phyloP scores from a whole-genome alignment of 1,140 invertebrate species.

The Lerema accius region DNA sequence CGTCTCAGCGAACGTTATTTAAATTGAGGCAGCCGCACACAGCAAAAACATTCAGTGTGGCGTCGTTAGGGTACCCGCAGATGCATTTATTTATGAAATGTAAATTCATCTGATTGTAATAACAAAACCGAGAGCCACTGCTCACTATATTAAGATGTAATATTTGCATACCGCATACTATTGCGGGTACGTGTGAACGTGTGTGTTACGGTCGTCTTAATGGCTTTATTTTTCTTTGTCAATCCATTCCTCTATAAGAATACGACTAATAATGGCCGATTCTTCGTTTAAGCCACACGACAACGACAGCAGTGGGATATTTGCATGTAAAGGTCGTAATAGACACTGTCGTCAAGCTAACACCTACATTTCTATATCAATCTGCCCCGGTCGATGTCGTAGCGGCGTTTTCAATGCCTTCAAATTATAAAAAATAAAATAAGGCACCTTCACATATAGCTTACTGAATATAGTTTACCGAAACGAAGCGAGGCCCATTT shows the following conservation, averaged over 20 bases:
- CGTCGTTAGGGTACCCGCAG: conserved; percentile 69
- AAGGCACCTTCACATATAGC: too few relatives aligned
- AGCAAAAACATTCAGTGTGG: conserved; percentile 65
- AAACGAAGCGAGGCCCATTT: too few relatives aligned
- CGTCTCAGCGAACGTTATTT: conserved; percentile 53
- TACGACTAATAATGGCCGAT: too few relatives aligned
- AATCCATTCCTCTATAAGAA: conserved; percentile 37
- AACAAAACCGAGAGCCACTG: conserved; percentile 78
- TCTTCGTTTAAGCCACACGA: too few relatives aligned
- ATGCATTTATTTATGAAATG: conserved; percentile 83
- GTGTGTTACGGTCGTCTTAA: conserved; percentile 47
- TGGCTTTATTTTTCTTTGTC: conserved; percentile 50
- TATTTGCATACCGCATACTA: conserved; percentile 75
- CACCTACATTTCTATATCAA: too few relatives aligned
- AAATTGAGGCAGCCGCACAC: conserved; percentile 66
- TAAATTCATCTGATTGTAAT: conserved; percentile 81
- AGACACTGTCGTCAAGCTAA: too few relatives aligned
- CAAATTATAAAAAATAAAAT: too few relatives aligned
- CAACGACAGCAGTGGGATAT: too few relatives aligned
- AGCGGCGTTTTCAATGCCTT: too few relatives aligned
- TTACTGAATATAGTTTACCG: too few relatives aligned
- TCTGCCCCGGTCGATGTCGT: too few relatives aligned
- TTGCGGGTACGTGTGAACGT: conserved; percentile 56
- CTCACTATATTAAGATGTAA: conserved; percentile 80
- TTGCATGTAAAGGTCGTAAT: too few relatives aligned